phyloP scores from a whole-genome alignment of 1,140 invertebrate species.

The Campoletis sonorensis region DNA sequence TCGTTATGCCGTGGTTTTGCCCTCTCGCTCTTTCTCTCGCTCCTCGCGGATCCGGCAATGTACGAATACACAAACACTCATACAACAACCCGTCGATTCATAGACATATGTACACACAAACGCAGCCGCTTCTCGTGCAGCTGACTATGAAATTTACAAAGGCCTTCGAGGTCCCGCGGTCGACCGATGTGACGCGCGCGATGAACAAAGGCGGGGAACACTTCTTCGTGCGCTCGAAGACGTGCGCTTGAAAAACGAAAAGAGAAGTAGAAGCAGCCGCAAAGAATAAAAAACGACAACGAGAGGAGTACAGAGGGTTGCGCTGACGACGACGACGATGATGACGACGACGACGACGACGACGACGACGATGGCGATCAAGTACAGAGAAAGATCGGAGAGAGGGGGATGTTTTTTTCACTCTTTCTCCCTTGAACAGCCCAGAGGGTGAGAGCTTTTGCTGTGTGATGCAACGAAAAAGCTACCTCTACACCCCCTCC shows the following conservation, averaged over 20 bases:
- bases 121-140: slow-evolving; percentile 61
- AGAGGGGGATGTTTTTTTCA: background rate
- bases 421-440: background rate
- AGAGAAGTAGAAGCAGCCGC: slow-evolving; percentile 28
- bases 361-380: too few relatives aligned
- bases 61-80: slow-evolving; percentile 5
- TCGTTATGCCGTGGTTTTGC: background rate
- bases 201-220: slow-evolving; percentile 64
- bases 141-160: slow-evolving; percentile 68
- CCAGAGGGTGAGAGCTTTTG: background rate
- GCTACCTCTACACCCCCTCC: slow-evolving; percentile 10
- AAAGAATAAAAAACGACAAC: slow-evolving; percentile 31
- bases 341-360: slow-evolving; percentile 29
- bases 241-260: slow-evolving; percentile 46
- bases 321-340: slow-evolving; percentile 31
- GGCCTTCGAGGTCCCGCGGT: slow-evolving; percentile 48
- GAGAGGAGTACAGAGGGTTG: slow-evolving; percentile 17
- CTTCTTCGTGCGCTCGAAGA: slow-evolving; percentile 55
- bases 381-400: slow-evolving; percentile 49
- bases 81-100: background rate
- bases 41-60: slow-evolving; percentile 1
- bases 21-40: background rate
- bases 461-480: slow-evolving; percentile 26
- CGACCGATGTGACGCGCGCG: slow-evolving; percentile 36
- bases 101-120: slow-evolving; percentile 16